phyloP scores from a whole-genome alignment of 2,113 vertebrate species.

The Alligator sinensis region DNA sequence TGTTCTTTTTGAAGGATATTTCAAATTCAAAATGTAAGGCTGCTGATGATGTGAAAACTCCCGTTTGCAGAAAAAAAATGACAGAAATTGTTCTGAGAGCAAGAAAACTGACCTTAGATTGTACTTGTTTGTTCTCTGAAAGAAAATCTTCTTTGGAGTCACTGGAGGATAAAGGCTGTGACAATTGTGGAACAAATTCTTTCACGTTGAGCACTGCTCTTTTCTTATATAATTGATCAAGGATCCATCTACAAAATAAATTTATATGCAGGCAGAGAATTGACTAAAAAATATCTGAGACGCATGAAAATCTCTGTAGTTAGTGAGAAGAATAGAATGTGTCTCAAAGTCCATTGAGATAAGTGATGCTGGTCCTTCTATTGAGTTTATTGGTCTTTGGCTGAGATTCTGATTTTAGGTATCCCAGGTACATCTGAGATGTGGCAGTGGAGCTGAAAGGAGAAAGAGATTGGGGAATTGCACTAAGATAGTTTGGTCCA shows the following conservation, averaged over 20 bases:
- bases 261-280: not conserved
- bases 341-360: not conserved
- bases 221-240: not conserved
- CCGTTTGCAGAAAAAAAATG: not conserved
- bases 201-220: not conserved
- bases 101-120: not conserved
- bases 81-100: not conserved
- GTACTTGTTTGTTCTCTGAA: not conserved
- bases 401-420: not conserved
- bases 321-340: not conserved
- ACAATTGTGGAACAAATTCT: not conserved
- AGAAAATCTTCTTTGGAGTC: not conserved
- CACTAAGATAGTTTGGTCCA: too few relatives aligned
- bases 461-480: too few relatives aligned
- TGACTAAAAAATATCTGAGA: not conserved
- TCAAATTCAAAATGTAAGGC: not conserved
- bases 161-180: not conserved
- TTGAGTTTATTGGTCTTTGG: not conserved
- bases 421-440: too few relatives aligned
- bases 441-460: too few relatives aligned
- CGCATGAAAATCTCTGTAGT: not conserved
- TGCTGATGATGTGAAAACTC: not conserved
- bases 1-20: not conserved
- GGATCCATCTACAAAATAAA: not conserved
- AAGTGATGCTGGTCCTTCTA: not conserved